Conservation (phyloP, 2,797 vertebrate genomes). For the Oreortyx pictus region DNA sequence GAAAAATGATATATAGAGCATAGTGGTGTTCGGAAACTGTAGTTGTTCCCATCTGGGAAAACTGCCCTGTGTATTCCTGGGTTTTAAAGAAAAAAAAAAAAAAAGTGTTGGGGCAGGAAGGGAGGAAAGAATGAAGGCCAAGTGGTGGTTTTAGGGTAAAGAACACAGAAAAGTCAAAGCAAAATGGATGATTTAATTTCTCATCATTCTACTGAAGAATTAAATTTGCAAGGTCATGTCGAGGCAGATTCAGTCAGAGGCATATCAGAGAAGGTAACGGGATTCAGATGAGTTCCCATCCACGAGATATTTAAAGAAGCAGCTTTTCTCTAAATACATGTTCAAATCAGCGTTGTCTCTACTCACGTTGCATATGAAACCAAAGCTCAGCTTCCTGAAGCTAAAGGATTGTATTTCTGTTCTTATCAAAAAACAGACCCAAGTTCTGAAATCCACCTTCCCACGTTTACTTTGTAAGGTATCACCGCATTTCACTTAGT, state of each 20-base stretch:
- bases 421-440: not conserved
- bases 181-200: constrained; percentile 65
- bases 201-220: constrained; percentile 65
- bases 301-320: constrained; percentile 24
- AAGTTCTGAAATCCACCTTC: not conserved
- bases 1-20: constrained; percentile 11
- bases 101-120: not conserved
- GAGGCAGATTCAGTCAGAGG: constrained; percentile 37
- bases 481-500: not conserved
- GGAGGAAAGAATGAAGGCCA: not conserved
- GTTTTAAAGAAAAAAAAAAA: not conserved
- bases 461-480: not conserved
- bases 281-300: constrained; percentile 54
- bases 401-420: not conserved
- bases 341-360: constrained; percentile 32
- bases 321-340: constrained; percentile 39
- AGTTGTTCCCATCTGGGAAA: not conserved
- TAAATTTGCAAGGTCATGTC: constrained; percentile 58
- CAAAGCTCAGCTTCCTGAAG: not conserved
- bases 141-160: constrained; percentile 31
- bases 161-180: constrained; percentile 21
- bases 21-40: not conserved
- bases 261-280: constrained; percentile 43
- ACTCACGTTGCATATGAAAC: constrained; percentile 17
- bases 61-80: not conserved